Evolutionary conservation across 2,888 invertebrate species (phyloP), one percentile per base, ranked within the genome.

Genomic region (Ommatoiulus sabulosus): DNA sequence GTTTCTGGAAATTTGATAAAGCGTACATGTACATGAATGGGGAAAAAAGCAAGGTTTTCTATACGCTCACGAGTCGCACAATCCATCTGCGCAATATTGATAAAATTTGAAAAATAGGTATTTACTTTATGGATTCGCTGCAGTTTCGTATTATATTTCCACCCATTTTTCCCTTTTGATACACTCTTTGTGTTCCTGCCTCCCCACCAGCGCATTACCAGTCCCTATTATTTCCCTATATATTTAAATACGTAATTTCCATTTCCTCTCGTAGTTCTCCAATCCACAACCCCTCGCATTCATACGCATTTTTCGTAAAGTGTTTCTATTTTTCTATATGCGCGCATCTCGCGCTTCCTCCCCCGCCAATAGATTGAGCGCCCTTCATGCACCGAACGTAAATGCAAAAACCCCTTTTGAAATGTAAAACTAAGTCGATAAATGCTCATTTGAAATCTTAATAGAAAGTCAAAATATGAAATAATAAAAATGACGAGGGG

Each of bases 61-160:
- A 63, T 12, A n/a, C 3, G 5, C 17, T 63, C 17, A 46, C n/a
- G n/a, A 63, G 5, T 63, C 89, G 90, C 90, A 90, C 90, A 91
- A 91, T 91, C 90, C 91, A 91, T 91, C 91, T 91, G 91, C 91
- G 90, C 90, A 90, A 91, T 91, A 91, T 91, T 91, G 91, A 91
- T 91, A 91, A 91, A 91, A 91, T 91, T 91, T 91, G 91, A 91
- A 91, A 91, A 91, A 91, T 91, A 91, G 91, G 90, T 91, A 91
- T 91, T 91, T 91, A 90, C 91, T 90, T 90, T 90, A 87, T 89
- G 88, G 88, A 85, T 88, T 88, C 24, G 86, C 63, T 87, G 7
- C 7, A 8, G 5, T 46, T 46, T 84, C 84, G 10, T 20, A 3
- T 84, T 15, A 5, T 8, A 52, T 52, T 20, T 63, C 63, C 17